Percentiles rank a stretch among this genome's conserved stretches.
phyloP scores from a whole-genome alignment of 1,140 invertebrate genomes.

The Psix sp. region DNA sequence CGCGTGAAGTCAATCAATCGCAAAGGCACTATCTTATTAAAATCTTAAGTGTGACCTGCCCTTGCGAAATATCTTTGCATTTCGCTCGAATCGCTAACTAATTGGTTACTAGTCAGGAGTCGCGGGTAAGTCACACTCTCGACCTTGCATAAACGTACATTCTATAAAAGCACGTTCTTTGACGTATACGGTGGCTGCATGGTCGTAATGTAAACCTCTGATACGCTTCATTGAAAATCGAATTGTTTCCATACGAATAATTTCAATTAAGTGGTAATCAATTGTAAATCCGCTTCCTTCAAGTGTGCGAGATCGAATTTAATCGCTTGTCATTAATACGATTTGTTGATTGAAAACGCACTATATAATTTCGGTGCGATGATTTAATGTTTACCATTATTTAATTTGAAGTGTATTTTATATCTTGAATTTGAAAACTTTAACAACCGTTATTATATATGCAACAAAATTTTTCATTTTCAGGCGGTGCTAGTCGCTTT shows the following conservation, averaged over 20 bases:
- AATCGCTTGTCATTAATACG: conserved; percentile 13
- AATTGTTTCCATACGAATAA: conserved; percentile 39
- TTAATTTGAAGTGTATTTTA: not conserved
- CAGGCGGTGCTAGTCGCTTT: conserved; percentile 67
- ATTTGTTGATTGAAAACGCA: conserved; percentile 6
- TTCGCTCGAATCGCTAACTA: conserved; percentile 55
- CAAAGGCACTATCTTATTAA: not conserved
- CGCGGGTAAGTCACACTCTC: conserved; percentile 12
- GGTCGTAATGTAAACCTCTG: conserved; percentile 33
- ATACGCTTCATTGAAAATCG: conserved; percentile 26
- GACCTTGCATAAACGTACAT: conserved; percentile 53
- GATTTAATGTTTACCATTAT: too few relatives aligned
- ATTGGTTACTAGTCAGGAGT: conserved; percentile 43
- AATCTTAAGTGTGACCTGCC: conserved; percentile 24
- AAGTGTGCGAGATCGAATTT: conserved; percentile 7
- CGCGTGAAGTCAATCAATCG: conserved; percentile 18
- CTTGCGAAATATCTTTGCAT: conserved; percentile 51
- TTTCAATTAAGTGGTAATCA: conserved; percentile 33
- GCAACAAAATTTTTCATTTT: conserved; percentile 50
- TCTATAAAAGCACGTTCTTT: conserved; percentile 38
- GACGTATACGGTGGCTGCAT: conserved; percentile 41
- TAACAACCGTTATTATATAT: too few relatives aligned
- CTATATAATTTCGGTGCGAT: conserved; percentile 13
- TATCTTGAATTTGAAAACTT: too few relatives aligned
- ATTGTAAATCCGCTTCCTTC: conserved; percentile 22